Evolutionary conservation across 2,113 vertebrate species (phyloP), one percentile per base, ranked within the genome.

Genomic region (Reinhardtius hippoglossoides): DNA sequence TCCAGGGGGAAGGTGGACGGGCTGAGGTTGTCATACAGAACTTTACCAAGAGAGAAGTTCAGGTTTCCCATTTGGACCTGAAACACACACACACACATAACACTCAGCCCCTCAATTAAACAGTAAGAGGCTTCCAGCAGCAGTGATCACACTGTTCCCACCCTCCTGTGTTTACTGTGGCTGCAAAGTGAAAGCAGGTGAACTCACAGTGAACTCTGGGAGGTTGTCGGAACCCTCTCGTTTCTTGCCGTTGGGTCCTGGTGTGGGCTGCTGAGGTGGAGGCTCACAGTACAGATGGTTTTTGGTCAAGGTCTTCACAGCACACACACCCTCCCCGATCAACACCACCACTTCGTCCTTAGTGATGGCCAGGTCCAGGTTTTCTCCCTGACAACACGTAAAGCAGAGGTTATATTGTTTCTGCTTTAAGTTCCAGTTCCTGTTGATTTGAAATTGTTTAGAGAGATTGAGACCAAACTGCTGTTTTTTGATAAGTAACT

Each of bases 201-300:
- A 23, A 80, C 96, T 94, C 94, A 99, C 98, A 40, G 95, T 97
- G 92, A 99, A 99, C 76, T 98, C 96, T 0, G 97, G 98, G 44
- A 98, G 93, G 1, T 91, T 81, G 24, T 99, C 97, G 0, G 94
- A 91, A 18, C 95, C 96, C 78, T 98, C 97, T 0, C 93, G 92
- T 60, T 95, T 96, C 0, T 92, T 92, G 27, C 93, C 92, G 20
- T 92, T 94, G 14, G 91, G 87, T 26, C 76, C 92, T 0, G 96
- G 95, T 1, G 93, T 71, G 0, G 97, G 98, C 91, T 99, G 97
- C 91, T 96, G 96, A 0, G 93, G 77, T 0, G 98, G 98, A 0
- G 98, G 98, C 74, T 99, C 97, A 0, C 98, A 99, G 91, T 99
- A 99, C 13, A 99, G 94, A 71, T 99, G 97, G 89, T 97, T 95